Percentiles rank a stretch among this genome's conserved stretches.
phyloP scores from a whole-genome alignment of 2,888 invertebrate genomes.

The Acanthococcus lagerstroemiae region DNA sequence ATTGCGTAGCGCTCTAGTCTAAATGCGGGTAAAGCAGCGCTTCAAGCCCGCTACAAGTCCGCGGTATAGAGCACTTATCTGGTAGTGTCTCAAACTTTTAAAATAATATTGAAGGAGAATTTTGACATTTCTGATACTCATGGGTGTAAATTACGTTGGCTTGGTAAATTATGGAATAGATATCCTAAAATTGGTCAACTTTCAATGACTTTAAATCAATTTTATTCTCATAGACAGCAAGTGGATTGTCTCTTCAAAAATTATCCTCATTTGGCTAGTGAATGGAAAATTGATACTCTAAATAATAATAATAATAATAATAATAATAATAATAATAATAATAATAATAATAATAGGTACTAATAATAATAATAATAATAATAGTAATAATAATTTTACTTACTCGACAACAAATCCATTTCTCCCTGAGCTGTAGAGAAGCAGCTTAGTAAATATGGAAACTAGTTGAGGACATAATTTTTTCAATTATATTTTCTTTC shows the following conservation, averaged over 20 bases:
- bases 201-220: background rate
- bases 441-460: background rate
- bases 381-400: background rate
- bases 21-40: too few species aligned
- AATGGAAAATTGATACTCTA: background rate
- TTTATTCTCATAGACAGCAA: background rate
- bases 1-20: too few species aligned
- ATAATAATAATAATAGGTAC: too few species aligned
- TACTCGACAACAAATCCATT: background rate
- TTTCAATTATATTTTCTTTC: background rate
- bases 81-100: background rate
- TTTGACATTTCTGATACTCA: background rate
- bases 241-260: background rate
- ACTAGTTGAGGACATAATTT: background rate
- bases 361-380: too few species aligned
- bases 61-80: slow-evolving; percentile 1
- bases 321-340: too few species aligned
- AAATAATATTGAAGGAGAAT: too few species aligned
- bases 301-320: too few species aligned
- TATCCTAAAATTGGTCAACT: background rate
- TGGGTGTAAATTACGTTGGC: background rate
- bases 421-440: background rate
- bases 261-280: background rate
- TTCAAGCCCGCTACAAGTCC: too few species aligned
- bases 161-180: slow-evolving; percentile 1